phyloP scores from a whole-genome alignment of 2,797 vertebrate species.

The Anisognathus igniventris region DNA sequence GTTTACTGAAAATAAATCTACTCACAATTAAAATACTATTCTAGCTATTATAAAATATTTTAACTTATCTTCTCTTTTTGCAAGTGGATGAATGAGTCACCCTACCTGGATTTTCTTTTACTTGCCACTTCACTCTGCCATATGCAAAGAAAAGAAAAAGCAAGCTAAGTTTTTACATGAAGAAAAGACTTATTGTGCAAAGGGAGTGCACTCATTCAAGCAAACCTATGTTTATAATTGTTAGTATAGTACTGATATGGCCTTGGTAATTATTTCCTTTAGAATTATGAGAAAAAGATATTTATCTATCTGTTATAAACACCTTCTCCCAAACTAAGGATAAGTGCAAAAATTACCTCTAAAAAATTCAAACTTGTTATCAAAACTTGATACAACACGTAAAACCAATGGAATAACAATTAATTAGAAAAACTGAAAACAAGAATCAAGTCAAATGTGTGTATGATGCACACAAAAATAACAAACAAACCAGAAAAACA shows the following conservation, averaged over 20 bases:
- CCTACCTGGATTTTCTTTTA: constrained; percentile 51
- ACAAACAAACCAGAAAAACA: neutral
- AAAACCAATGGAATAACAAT: neutral
- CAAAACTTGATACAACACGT: neutral
- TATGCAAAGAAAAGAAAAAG: constrained; percentile 48
- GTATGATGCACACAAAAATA: neutral
- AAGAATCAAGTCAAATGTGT: neutral
- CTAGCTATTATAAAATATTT: constrained; percentile 14
- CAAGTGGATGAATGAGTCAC: constrained; percentile 24
- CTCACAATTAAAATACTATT: neutral
- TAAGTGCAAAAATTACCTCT: neutral
- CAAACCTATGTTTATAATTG: neutral
- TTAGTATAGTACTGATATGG: neutral
- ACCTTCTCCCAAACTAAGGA: neutral
- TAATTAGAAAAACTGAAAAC: neutral
- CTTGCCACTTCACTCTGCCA: constrained; percentile 40
- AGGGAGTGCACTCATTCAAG: constrained; percentile 6
- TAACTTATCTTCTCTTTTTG: constrained; percentile 46
- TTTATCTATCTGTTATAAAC: neutral
- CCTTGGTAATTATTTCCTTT: neutral
- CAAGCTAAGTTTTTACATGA: constrained; percentile 29
- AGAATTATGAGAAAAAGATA: neutral
- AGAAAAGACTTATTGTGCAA: neutral
- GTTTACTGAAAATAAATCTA: constrained; percentile 18
- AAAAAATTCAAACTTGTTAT: neutral